phyloP scores from a whole-genome alignment of 2,797 vertebrate species.

The Malacoraja senta region DNA sequence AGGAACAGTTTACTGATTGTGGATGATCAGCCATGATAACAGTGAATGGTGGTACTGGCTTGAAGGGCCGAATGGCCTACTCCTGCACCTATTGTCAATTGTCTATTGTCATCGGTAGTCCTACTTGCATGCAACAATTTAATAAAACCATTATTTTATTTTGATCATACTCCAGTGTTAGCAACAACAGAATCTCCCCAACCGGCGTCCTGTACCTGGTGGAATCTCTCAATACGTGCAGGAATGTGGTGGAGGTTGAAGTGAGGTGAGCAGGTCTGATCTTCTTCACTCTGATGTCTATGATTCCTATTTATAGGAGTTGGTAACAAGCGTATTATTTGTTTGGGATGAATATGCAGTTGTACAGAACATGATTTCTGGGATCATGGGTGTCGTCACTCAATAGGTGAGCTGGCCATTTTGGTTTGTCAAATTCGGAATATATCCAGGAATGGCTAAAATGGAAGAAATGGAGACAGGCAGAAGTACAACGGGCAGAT shows the following conservation, averaged over 20 bases:
- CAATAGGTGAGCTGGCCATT: background rate
- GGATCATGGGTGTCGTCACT: background rate
- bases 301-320: background rate
- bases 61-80: too few species aligned
- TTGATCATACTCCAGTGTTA: slow-evolving; percentile 59
- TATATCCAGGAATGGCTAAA: background rate
- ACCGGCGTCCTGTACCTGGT: slow-evolving; percentile 61
- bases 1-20: too few species aligned
- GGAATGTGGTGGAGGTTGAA: slow-evolving; percentile 52
- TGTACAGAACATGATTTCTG: background rate
- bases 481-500: background rate
- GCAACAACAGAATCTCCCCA: slow-evolving; percentile 64
- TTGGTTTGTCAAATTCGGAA: background rate
- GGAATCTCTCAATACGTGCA: slow-evolving; percentile 52
- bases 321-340: background rate
- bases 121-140: background rate
- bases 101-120: too few species aligned
- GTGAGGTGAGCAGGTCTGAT: slow-evolving; percentile 56
- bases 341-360: background rate
- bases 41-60: too few species aligned
- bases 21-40: too few species aligned
- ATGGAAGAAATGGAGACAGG: background rate
- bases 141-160: background rate
- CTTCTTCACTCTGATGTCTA: background rate
- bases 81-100: too few species aligned